Evolutionary conservation across 2,797 vertebrate genomes (phyloP).

Genomic region (Fringilla coelebs): DNA sequence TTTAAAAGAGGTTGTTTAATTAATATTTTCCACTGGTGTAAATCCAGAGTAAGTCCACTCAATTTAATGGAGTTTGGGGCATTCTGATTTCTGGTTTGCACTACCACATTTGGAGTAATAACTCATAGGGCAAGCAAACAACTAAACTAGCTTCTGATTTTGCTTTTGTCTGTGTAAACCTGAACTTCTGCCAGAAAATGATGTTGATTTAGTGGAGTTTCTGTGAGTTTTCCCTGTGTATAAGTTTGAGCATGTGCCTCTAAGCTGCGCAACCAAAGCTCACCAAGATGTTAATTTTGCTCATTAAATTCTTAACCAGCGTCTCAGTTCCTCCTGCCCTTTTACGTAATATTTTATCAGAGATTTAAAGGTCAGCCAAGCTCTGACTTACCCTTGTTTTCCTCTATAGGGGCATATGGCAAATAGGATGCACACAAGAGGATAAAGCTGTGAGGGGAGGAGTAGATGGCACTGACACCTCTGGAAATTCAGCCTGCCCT

Average conservation of each 20-base stretch:
- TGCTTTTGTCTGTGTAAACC: not conserved
- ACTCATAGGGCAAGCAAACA: not conserved
- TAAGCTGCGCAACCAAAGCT: not conserved
- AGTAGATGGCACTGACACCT: not conserved
- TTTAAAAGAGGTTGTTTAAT: not conserved
- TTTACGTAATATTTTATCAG: conserved; percentile 52
- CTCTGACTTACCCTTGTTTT: conserved; percentile 39
- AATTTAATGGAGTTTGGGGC: not conserved
- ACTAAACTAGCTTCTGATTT: not conserved
- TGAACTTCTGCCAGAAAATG: not conserved
- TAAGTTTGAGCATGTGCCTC: not conserved
- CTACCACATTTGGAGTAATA: not conserved
- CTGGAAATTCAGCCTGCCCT: conserved; percentile 26
- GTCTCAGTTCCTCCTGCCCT: not conserved
- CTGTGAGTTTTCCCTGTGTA: not conserved
- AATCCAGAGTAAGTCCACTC: not conserved
- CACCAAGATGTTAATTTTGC: not conserved
- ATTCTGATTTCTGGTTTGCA: not conserved
- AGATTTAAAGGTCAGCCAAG: conserved; percentile 63
- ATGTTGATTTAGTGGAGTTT: not conserved
- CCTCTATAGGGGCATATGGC: not conserved
- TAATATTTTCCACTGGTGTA: not conserved
- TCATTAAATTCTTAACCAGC: conserved; percentile 1
- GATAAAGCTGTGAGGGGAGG: conserved; percentile 2
- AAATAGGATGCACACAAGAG: conserved; percentile 12